These are phyloP conservation scores for Hyaena hyaena DNA, from an alignment of 2,113 vertebrate species.

Conservation along the genomic window DNA sequence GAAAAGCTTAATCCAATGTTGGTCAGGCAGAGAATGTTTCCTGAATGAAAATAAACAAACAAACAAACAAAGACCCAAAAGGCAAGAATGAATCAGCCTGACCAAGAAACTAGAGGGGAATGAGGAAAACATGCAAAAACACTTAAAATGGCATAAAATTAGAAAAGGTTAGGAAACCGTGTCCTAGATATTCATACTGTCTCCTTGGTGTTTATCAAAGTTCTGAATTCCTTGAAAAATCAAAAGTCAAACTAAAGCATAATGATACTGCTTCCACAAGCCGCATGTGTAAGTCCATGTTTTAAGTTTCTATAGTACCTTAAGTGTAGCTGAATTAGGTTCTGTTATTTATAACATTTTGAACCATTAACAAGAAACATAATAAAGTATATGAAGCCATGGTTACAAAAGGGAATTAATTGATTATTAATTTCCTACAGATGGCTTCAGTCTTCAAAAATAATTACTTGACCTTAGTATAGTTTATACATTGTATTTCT, in stretches of 20 bases:
- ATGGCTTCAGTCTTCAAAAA: constrained; percentile 30
- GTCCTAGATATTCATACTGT: fast-evolving
- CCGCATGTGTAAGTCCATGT: no score
- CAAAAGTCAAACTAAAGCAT: neutral
- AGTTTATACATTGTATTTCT: neutral
- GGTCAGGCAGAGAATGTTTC: neutral
- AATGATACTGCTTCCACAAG: neutral
- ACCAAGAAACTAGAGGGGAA: neutral
- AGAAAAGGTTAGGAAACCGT: neutral
- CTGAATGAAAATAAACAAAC: neutral
- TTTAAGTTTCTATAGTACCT: neutral
- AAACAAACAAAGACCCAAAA: neutral
- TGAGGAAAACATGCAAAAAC: neutral
- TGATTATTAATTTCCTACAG: neutral
- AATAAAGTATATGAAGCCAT: neutral
- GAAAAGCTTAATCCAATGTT: neutral
- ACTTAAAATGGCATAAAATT: neutral
- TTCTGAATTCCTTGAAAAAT: neutral
- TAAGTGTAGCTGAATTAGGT: neutral
- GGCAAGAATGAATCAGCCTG: neutral
- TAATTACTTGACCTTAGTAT: neutral
- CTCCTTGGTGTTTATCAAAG: neutral
- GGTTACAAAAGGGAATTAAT: neutral
- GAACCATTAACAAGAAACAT: neutral
- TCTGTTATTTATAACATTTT: neutral